Evolutionary conservation across 2,797 vertebrate species (phyloP).

Genomic region (Xyrichtys novacula): DNA sequence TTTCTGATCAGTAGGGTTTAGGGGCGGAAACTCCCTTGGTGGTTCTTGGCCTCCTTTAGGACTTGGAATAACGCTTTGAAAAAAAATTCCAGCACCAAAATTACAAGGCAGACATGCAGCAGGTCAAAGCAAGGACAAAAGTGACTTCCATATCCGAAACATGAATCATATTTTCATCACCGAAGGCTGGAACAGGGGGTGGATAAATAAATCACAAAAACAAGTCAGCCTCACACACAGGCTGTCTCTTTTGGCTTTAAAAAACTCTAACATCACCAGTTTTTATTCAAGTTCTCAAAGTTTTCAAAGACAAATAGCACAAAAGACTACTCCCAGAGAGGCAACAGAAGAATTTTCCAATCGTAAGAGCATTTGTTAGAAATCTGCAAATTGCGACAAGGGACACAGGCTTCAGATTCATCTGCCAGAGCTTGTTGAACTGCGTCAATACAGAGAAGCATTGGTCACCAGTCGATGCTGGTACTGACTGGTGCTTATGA

Average conservation of each 20-base stretch:
- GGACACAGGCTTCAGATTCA: slow-evolving; percentile 21
- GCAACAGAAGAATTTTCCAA: slow-evolving; percentile 13
- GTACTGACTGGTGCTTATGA: slow-evolving; percentile 19
- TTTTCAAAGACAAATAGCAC: slow-evolving; percentile 50
- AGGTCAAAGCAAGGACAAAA: slow-evolving; percentile 79
- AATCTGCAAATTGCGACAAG: slow-evolving; percentile 21
- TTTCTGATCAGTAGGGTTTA: slow-evolving; percentile 76
- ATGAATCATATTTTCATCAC: slow-evolving; percentile 66
- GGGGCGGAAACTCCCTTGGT: slow-evolving; percentile 81
- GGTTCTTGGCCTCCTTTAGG: slow-evolving; percentile 78
- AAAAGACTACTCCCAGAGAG: slow-evolving; percentile 25
- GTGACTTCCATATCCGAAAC: slow-evolving; percentile 55
- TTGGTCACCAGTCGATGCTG: slow-evolving; percentile 18
- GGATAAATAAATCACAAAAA: slow-evolving; percentile 55
- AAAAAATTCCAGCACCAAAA: slow-evolving; percentile 70
- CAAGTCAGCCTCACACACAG: slow-evolving; percentile 19
- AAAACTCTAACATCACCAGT: slow-evolving; percentile 46
- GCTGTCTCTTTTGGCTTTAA: slow-evolving; percentile 22
- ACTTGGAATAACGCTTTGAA: slow-evolving; percentile 66
- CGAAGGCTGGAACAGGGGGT: slow-evolving; percentile 28
- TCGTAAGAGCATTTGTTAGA: slow-evolving; percentile 22
- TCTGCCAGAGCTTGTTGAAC: slow-evolving; percentile 34
- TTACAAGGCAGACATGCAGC: slow-evolving; percentile 71
- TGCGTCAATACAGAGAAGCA: slow-evolving; percentile 17
- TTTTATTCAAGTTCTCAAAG: slow-evolving; percentile 32